phyloP scores from a whole-genome alignment of 30 jellyfish, hydroid and myxozoan species.

The Cassiopea xamachana region DNA sequence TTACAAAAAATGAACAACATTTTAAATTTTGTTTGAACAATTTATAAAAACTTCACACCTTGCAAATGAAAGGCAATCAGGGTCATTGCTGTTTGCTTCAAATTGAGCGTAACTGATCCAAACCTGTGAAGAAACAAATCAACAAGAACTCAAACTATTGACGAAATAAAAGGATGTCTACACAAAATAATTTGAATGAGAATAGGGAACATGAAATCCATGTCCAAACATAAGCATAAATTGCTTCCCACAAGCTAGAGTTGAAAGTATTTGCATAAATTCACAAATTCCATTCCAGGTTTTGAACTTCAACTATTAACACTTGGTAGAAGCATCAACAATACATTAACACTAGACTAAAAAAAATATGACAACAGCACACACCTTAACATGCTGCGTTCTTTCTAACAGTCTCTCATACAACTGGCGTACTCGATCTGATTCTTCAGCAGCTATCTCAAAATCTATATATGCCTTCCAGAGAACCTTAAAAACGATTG shows the following conservation, averaged over 20 bases:
- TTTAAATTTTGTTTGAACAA: neutral
- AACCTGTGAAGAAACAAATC: conserved; percentile 56
- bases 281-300: too few relatives aligned
- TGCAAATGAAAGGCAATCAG: conserved; percentile 54
- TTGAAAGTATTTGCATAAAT: too few relatives aligned
- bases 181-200: too few relatives aligned
- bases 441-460: conserved; percentile 85
- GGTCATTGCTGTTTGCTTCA: conserved; percentile 80
- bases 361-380: neutral
- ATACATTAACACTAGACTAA: neutral
- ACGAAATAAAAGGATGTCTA: too few relatives aligned
- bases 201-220: too few relatives aligned
- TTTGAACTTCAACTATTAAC: too few relatives aligned
- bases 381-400: conserved; percentile 95
- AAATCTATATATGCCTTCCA: conserved; percentile 99
- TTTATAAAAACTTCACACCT: conserved; percentile 41
- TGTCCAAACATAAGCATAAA: too few relatives aligned
- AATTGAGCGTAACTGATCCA: conserved; percentile 97
- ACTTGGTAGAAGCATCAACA: too few relatives aligned
- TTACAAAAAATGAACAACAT: too few relatives aligned
- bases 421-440: conserved; percentile 84
- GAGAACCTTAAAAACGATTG: conserved; percentile 63
- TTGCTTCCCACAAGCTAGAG: too few relatives aligned
- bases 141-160: neutral
- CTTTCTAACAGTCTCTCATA: conserved; percentile 92